Percentiles rank a stretch among this genome's conserved stretches.
phyloP scores from a whole-genome alignment of 2,888 invertebrate species.

The Amphipoea lucens region DNA sequence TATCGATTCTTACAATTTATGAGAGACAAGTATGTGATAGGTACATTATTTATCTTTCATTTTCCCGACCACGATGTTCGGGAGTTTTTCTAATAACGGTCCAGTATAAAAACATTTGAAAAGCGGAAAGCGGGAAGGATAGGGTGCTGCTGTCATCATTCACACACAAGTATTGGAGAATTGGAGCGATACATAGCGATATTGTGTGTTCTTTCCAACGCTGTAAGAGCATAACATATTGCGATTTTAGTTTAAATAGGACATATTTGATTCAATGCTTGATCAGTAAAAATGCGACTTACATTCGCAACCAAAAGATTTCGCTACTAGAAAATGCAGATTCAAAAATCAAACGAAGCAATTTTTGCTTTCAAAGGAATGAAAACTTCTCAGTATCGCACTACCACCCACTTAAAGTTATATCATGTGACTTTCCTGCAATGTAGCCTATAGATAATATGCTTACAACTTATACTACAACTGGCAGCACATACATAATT shows the following conservation, averaged over 20 bases:
- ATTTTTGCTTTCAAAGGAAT: background rate
- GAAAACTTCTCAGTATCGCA: background rate
- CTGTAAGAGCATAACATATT: background rate
- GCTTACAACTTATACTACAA: background rate
- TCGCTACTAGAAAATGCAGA: background rate
- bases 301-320: background rate
- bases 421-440: background rate
- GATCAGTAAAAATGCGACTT: background rate
- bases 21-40: background rate
- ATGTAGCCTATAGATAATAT: background rate
- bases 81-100: background rate
- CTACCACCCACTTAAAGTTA: background rate
- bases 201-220: background rate
- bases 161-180: background rate
- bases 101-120: no score
- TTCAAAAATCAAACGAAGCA: background rate
- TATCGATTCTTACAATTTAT: background rate
- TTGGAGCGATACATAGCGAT: background rate
- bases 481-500: conserved; percentile 41
- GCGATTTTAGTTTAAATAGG: background rate
- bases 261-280: background rate
- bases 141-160: background rate
- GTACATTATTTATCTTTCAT: conserved; percentile 12
- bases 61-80: background rate
- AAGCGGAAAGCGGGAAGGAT: background rate